Evolutionary conservation across 2,888 invertebrate genomes (phyloP), one percentile per base, ranked within the genome.

Genomic region (Xylocampa areola): DNA sequence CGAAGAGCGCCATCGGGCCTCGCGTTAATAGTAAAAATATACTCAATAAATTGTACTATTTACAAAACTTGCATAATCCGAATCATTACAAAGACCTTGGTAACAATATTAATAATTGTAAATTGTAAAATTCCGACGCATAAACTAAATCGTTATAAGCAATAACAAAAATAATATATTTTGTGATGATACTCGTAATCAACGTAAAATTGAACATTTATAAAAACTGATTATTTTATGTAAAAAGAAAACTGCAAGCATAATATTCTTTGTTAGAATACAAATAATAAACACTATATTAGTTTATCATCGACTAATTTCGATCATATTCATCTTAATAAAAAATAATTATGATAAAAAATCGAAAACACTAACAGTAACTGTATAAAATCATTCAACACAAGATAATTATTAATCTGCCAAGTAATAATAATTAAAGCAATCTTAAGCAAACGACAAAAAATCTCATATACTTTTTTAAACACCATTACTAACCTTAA

Each of bases 371-470:
- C 83, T 84, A 88, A 88, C 82, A 85, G 71, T 79, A 82, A 81
- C 73, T 71, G 76, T 77, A 83, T 79, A 85, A 84, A 87, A 85
- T 80, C 83, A 83, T 84, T 85, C 82, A 89, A 91, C 81, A 87
- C 85, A 82, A 80, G 71, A 77, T 78, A 77, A 75, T 77, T 74
- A 77, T 83, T 84, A 84, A 90, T 84, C 82, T 85, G 85, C 82
- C 77, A 86, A 81, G 76, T 90, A 85, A 88, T 87, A 86, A 84
- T 87, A 87, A 86, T 90, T 90, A 91, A 90, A 90, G 90, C 91
- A 85, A 85, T 83, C 88, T 86, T 85, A 88, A 85, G 84, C 84
- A 84, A 88, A 88, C 80, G 81, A 82, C 83, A 74, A 79, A 79
- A 79, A 81, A 82, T 79, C 82, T 81, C 80, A 79, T 76, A 76